Percentiles rank a stretch among this genome's conserved stretches.
Conservation (phyloP, 2,113 vertebrate genomes). For the Phyllostomus hastatus region DNA sequence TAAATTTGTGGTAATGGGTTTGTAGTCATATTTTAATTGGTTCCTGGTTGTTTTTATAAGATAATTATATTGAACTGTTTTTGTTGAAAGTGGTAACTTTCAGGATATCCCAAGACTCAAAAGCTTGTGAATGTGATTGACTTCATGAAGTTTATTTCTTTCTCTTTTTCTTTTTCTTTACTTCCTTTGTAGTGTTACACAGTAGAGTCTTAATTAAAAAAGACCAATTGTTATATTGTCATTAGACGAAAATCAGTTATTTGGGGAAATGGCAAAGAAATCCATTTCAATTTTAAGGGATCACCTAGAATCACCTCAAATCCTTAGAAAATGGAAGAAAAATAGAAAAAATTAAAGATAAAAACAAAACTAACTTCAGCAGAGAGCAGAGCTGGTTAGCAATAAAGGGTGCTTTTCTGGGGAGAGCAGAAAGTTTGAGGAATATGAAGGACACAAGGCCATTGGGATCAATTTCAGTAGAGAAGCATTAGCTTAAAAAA, state of each 20-base stretch:
- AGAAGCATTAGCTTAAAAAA: neutral
- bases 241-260: neutral
- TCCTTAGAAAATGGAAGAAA: neutral
- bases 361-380: neutral
- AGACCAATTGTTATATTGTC: neutral
- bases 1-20: constrained; percentile 24
- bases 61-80: neutral
- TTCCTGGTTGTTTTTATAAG: neutral
- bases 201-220: neutral
- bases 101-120: neutral
- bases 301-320: neutral
- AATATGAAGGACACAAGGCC: neutral
- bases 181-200: neutral
- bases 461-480: neutral
- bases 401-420: neutral
- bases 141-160: neutral
- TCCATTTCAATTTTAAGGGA: neutral
- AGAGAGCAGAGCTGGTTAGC: neutral
- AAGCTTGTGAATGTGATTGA: neutral
- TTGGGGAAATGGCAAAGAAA: neutral
- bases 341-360: neutral
- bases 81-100: neutral
- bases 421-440: neutral
- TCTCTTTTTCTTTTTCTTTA: neutral
- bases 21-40: neutral